Evolutionary conservation across 1,140 invertebrate species (phyloP), one percentile per base, ranked within the genome.

Genomic region (Drosophila auraria): DNA sequence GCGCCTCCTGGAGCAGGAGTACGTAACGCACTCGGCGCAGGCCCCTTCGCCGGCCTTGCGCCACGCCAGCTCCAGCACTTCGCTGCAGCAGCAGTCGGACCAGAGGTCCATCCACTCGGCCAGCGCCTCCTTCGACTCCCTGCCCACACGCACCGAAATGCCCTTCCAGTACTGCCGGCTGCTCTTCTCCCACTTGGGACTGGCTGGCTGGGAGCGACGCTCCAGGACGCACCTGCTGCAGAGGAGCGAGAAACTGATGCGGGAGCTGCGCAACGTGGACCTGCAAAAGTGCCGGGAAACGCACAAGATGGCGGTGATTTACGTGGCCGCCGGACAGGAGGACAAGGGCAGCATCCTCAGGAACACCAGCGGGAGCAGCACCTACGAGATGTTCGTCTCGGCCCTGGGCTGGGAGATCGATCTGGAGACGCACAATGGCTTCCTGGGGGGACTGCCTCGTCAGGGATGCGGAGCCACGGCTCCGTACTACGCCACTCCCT

Each of bases 271-370:
- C 68, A 98, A 99, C 93, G 94, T 99, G 20, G 99, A 99, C 92
- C 95, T 95, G 70, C 98, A 99, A 93, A 96, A 95, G 87, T 97
- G 97, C 80, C 95, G 99, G 27, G 99, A 99, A 92, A 99, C 98
- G 1, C 99, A 99, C 93, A 99, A 99, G 94, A 97, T 99, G 89
- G 99, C 99, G 11, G 98, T 99, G 3, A 99, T 99, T 80, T 99
- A 99, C 93, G 98, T 99, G 1, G 98, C 96, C 27, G 96, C 97
- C 20, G 99, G 99, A 0, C 99, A 99, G 93, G 99, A 99, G 93
- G 98, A 99, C 77, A 98, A 99, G 91, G 97, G 96, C 93, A 96
- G 98, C 2, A 99, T 99, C 78, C 93, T 99, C 4, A 96, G 95
- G 12, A 98, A 97, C 92, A 94, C 94, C 44, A 94, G 95, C 80